Conservation (phyloP, 2,113 vertebrate genomes). For the Anhinga rufa region DNA sequence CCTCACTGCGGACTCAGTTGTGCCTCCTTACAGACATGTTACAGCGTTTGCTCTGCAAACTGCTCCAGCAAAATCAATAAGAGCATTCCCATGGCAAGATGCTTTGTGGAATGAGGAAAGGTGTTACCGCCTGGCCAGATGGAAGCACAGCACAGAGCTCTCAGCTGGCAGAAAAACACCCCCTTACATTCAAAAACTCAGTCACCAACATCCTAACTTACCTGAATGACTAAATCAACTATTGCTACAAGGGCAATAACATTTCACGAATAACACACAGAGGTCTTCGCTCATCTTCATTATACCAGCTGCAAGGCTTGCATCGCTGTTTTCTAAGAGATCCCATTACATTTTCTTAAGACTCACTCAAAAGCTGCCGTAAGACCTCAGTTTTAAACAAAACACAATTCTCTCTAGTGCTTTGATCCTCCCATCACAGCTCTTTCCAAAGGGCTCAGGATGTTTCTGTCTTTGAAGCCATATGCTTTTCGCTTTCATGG, state of each 20-base stretch:
- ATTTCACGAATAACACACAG: neutral
- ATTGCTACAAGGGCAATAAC: neutral
- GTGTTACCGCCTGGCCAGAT: neutral
- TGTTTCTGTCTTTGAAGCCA: neutral
- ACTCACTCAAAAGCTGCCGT: neutral
- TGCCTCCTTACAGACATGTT: neutral
- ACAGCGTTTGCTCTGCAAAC: neutral
- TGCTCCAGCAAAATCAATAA: neutral
- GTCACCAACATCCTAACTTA: neutral
- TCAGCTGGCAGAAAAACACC: neutral
- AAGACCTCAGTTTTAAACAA: constrained; percentile 7
- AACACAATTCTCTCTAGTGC: neutral
- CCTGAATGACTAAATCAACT: neutral
- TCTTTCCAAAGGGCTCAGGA: neutral
- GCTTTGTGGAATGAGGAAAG: neutral
- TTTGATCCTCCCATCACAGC: constrained; percentile 5
- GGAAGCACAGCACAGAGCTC: neutral
- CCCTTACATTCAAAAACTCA: neutral
- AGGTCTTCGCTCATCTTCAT: neutral
- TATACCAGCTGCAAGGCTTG: neutral
- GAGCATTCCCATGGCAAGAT: neutral
- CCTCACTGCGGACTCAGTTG: neutral
- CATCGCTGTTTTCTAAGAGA: neutral
- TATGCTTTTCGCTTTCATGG: neutral
- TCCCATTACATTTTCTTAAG: neutral